phyloP scores from a whole-genome alignment of 2,888 invertebrate species.

The Micoletzkya japonica region DNA sequence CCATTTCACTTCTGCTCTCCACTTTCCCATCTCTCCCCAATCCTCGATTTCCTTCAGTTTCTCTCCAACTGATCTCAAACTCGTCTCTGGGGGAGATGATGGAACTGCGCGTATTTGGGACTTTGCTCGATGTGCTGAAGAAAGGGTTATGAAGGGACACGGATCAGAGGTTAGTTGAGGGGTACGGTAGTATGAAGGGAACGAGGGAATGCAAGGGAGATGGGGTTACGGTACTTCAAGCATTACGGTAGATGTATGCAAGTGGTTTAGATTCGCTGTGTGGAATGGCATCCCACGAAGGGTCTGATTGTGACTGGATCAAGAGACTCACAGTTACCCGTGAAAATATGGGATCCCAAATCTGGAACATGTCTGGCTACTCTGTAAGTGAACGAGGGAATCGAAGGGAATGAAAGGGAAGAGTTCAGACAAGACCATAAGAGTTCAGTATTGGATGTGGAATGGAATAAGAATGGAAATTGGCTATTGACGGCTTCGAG shows the following conservation, averaged over 20 bases:
- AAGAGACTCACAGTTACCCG: slow-evolving; percentile 98
- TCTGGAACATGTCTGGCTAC: slow-evolving; percentile 91
- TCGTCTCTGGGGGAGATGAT: slow-evolving; percentile 98
- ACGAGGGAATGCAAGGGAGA: no score
- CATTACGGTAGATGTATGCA: background rate
- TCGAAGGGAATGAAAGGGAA: background rate
- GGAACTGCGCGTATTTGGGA: slow-evolving; percentile 98
- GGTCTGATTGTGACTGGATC: slow-evolving; percentile 95
- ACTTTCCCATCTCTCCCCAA: no score
- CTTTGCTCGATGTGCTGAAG: slow-evolving; percentile 89
- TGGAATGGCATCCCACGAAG: slow-evolving; percentile 99
- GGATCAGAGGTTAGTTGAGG: slow-evolving; percentile 47
- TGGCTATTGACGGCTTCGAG: slow-evolving; percentile 74
- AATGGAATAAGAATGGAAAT: slow-evolving; percentile 99
- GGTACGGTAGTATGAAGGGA: no score
- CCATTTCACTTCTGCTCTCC: no score
- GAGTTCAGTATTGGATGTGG: slow-evolving; percentile 97
- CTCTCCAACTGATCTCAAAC: slow-evolving; percentile 96
- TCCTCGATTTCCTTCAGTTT: no score
- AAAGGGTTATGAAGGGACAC: slow-evolving; percentile 76
- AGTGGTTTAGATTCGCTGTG: slow-evolving; percentile 69
- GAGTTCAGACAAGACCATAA: slow-evolving; percentile 85
- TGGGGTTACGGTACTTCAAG: background rate
- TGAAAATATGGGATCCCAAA: slow-evolving; percentile 98
- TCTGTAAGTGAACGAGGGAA: slow-evolving; percentile 72